phyloP scores from a whole-genome alignment of 2,113 vertebrate genomes.

The Festucalex cinctus region DNA sequence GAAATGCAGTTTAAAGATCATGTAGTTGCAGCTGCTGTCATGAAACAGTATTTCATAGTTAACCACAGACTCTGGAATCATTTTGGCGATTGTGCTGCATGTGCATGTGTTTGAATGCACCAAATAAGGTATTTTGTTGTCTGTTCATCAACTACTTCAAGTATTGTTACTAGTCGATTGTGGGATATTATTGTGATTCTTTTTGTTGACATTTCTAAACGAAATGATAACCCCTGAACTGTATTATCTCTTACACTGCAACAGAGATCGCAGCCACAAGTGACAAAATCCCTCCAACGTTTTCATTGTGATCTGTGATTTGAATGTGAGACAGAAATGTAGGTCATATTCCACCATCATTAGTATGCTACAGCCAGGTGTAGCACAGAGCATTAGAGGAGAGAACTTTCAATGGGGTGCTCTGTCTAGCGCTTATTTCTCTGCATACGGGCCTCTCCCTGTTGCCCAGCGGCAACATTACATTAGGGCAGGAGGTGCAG shows the following conservation, averaged over 20 bases:
- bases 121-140: conserved; percentile 19
- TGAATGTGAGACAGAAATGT: conserved; percentile 50
- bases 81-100: background rate
- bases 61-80: conserved; percentile 1
- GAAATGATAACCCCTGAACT: conserved; percentile 2
- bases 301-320: conserved; percentile 23
- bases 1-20: conserved; percentile 28
- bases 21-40: conserved; percentile 10
- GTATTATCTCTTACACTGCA: conserved; percentile 1
- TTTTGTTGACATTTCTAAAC: conserved; percentile 4
- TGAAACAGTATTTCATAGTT: conserved; percentile 7
- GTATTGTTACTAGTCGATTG: background rate
- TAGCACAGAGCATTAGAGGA: conserved; percentile 56
- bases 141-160: background rate
- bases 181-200: conserved; percentile 9
- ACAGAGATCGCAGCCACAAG: conserved; percentile 8
- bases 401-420: conserved; percentile 33
- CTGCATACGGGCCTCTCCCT: background rate
- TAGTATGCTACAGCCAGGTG: conserved; percentile 65
- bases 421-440: conserved; percentile 12
- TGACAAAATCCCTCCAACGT: conserved; percentile 11
- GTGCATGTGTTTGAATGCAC: conserved; percentile 20
- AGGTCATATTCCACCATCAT: conserved; percentile 55
- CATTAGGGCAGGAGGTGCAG: background rate
- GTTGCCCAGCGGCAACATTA: background rate